Evolutionary conservation across 2,113 vertebrate genomes (phyloP), one percentile per base, ranked within the genome.

Genomic region (Gallinago jamesoni): DNA sequence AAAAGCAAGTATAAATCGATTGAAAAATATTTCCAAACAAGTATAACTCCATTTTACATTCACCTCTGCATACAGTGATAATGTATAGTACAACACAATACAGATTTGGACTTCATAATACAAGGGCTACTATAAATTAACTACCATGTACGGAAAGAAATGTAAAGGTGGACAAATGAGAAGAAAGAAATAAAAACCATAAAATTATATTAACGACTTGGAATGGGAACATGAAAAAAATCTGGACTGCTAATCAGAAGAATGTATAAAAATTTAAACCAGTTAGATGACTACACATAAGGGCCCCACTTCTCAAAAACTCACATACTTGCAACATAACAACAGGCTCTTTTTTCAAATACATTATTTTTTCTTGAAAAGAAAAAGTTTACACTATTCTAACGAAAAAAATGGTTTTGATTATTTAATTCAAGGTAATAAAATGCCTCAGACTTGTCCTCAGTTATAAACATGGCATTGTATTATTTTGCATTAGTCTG

Each of bases 171-270:
- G 57, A 62, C 8, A 79, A 39, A 75, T 21, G 81, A 81, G 60
- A 30, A 78, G 37, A 59, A 90, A 70, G 20, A 86, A 79, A 80
- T 14, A 74, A 4, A 86, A 87, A 68, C 13, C 5, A 89, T 12
- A 5, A 7, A 52, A 33, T 56, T 53, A 69, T 27, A 57, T 82
- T 73, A 69, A 86, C 8, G 41, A 59, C 41, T 57, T 73, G 80
- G 60, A 95, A 92, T 19, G 11, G 53, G 9, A 93, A 90, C 30
- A 47, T 69, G 75, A 68, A 95, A 96, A 97, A 96, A 81, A 87
- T 8, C 72, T 66, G 82, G 43, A 93, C 84, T 85, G 43, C 45
- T 93, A 85, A 94, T 94, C 86, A 95, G 91, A 88, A 97, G 91
- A 90, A 84, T 33, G 22, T 76, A 73, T 82, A 93, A 93, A 95